Base-by-base conservation (phyloP, 2,888 invertebrate genomes). In the Ptilodon capucinus region DNA sequence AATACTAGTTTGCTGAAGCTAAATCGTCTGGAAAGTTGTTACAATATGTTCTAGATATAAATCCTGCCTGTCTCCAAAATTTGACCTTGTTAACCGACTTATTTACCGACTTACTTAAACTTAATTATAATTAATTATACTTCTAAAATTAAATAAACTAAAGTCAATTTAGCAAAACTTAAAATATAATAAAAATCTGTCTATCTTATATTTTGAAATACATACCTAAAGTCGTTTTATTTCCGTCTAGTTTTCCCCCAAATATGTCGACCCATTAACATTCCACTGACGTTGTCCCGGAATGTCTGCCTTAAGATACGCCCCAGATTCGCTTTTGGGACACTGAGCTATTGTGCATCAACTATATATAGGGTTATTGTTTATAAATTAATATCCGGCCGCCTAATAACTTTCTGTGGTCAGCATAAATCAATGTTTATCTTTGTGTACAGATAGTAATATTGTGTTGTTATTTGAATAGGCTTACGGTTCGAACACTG, bases 311-410 rank as follows among this genome's bases (percentile, higher is more conserved):
- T 32, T 32, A 32, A 14, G 32, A 32, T 32, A 14, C 14, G 14
- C 32, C 32, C 32, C 2, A 14, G 13, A 3, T 28, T 14, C 32
- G 32, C 7, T 32, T 32, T 32, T 7, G 14, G 60, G 69, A 73
- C 65, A 71, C 64, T 54, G 60, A 51, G 53, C 63, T 66, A 64
- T 66, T 68, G 59, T 70, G 53, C 42, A 58, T 55, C 55, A 66
- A 60, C 44, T 38, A 58, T 61, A 63, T 49, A 61, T 55, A 34
- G 47, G 52, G 36, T 55, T 58, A 63, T 71, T 71, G 71, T 71
- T 70, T 67, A 56, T 56, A 58, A 73, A 68, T 69, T 69, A 67
- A 64, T 71, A 60, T 64, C 55, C 56, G 50, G 46, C 21, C 45
- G 11, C n/a, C 44, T 55, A 55, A 54, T 55, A 64, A 53, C 41